Evolutionary conservation across 2,113 vertebrate species (phyloP), one percentile per base, ranked within the genome.

Genomic region (Tetraodon nigroviridis): DNA sequence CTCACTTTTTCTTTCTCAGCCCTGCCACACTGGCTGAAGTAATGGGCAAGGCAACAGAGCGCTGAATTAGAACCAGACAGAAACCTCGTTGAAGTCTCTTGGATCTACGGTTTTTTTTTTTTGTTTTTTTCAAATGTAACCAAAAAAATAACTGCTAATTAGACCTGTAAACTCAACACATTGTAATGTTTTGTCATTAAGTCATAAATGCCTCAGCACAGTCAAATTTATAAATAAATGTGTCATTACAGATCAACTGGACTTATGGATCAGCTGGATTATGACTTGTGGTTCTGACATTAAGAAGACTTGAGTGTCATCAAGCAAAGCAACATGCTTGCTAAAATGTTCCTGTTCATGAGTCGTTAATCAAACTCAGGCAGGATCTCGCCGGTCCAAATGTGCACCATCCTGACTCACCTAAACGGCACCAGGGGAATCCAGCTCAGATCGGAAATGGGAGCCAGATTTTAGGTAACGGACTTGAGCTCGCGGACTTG

Each of bases 381-480:
- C 60, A 51, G 27, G 49, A 49, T 71, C 52, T 4, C 67, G 71
- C 24, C 40, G 19, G 27, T 55, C 77, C 61, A 49, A 29, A 55
- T 53, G 13, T 27, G 15, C 61, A 69, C 37, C 79, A 58, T 67
- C 77, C 85, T 75, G 67, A 85, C 82, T 86, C 70, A 63, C 70
- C 75, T 75, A 55, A 63, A 68, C 50, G 62, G 47, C 58, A 60
- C 45, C 24, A 18, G 21, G 67, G 76, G 67, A 71, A 75, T 78
- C 71, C 11, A 76, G 71, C 64, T 61, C 64, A 76, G 72, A 69
- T 78, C 69, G 80, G 67, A 86, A 87, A 87, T 87, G 64, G 71
- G 76, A 87, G 78, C 79, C 86, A 83, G 83, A 81, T 80, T 84
- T 64, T 70, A 77, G 73, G 72, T 56, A 62, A 78, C 69, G 57